Percentiles rank a stretch among this genome's conserved stretches.
These are phyloP conservation scores for Drosophila parthenogenetica DNA, from an alignment of 2,888 invertebrate species.

Conservation along the genomic window DNA sequence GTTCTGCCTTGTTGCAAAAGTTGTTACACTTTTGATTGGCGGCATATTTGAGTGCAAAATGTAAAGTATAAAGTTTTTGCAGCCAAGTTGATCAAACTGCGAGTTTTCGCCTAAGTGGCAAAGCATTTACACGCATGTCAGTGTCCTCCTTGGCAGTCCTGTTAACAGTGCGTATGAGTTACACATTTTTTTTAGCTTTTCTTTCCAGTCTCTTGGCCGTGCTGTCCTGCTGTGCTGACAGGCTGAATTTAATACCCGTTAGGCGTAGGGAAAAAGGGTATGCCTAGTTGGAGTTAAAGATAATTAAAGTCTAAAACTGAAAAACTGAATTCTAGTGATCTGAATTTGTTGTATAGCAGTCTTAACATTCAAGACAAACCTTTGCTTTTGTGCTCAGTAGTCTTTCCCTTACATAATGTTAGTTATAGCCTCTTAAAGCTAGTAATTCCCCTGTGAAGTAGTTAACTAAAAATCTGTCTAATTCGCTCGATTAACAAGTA, in stretches of 20 bases:
- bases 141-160: conserved; percentile 2
- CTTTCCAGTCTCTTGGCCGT: conserved; percentile 2
- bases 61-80: conserved; percentile 46
- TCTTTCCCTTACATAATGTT: too few species aligned
- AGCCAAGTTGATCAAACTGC: conserved; percentile 58
- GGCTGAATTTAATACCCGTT: conserved; percentile 1
- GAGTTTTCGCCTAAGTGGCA: conserved; percentile 64
- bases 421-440: too few species aligned
- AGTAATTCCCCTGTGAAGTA: too few species aligned
- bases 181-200: not conserved
- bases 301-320: too few species aligned
- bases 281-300: too few species aligned
- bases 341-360: too few species aligned
- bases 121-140: conserved; percentile 71
- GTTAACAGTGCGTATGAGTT: conserved; percentile 21
- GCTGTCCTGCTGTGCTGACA: conserved; percentile 49
- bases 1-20: conserved; percentile 36
- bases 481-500: not conserved
- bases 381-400: too few species aligned
- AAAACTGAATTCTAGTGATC: too few species aligned
- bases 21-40: conserved; percentile 66
- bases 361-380: too few species aligned
- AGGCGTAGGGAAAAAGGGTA: not conserved
- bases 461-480: too few species aligned
- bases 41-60: conserved; percentile 73